Conservation (phyloP, 2,888 invertebrate genomes). For the Dryobota labecula region DNA sequence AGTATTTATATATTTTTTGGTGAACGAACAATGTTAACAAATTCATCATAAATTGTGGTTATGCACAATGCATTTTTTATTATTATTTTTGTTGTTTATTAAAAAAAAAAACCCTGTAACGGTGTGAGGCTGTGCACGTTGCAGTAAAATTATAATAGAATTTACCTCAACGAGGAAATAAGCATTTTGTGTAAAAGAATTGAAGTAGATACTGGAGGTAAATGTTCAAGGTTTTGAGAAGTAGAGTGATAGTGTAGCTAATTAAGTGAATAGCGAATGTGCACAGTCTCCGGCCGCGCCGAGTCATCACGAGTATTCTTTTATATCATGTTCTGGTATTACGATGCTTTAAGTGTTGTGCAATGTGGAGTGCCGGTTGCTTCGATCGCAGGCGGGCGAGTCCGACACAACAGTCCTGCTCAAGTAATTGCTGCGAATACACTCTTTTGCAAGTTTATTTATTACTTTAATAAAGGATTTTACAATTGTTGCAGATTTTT, state of each 20-base stretch:
- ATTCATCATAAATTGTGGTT: slow-evolving; percentile 36
- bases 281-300: slow-evolving; percentile 65
- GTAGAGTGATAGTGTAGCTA: slow-evolving; percentile 33
- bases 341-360: slow-evolving; percentile 82
- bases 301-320: slow-evolving; percentile 70
- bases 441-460: slow-evolving; percentile 88
- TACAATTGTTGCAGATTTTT: slow-evolving; percentile 70
- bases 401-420: slow-evolving; percentile 75
- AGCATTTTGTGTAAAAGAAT: slow-evolving; percentile 31
- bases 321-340: slow-evolving; percentile 75
- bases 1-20: slow-evolving; percentile 30
- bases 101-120: slow-evolving; percentile 31
- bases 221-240: slow-evolving; percentile 44
- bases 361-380: slow-evolving; percentile 75
- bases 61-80: slow-evolving; percentile 53
- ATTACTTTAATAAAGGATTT: slow-evolving; percentile 90
- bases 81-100: slow-evolving; percentile 28
- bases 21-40: slow-evolving; percentile 47
- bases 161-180: slow-evolving; percentile 27
- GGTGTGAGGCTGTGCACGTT: slow-evolving; percentile 53
- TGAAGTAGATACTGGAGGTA: slow-evolving; percentile 37
- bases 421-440: slow-evolving; percentile 83
- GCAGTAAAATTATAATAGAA: slow-evolving; percentile 3
- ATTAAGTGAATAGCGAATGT: slow-evolving; percentile 52
- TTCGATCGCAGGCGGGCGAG: slow-evolving; percentile 68